Evolutionary conservation across 2,888 invertebrate genomes (phyloP), one percentile per base, ranked within the genome.

Genomic region (Syrista parreyssii): DNA sequence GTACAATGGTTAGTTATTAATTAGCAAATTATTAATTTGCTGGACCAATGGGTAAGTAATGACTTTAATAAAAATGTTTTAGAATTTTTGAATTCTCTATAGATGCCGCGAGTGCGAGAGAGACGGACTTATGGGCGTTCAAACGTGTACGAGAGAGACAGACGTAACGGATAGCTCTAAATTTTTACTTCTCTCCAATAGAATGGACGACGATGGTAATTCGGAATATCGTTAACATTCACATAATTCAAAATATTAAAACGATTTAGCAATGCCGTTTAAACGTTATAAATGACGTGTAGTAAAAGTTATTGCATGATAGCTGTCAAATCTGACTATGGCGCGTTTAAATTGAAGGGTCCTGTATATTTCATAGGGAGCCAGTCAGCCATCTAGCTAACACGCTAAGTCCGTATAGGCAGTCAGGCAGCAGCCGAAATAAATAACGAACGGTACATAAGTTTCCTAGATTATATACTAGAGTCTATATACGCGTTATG

Each of bases 391-490:
- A 55, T 55, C 76, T 76, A 77, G 71, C 79, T 78, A 76, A 76
- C 79, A 75, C 76, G 55, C 78, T 79, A 78, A 75, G 55, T 23
- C 55, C 55, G 23, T 55, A 55, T 23, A 23, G 71, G 11, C 31
- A 31, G 71, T 31, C 71, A 12, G 33, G 15, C 71, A 78, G 79
- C 79, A 78, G 75, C 75, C 82, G 82, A 81, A 84, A 84, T 84
- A 83, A 85, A 86, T 86, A 85, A 85, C 75, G 75, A 79, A 84
- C 79, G 76, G 79, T 78, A 81, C 68, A 78, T 76, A 76, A 79
- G 77, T 79, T 77, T 79, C 76, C 73, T 75, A 73, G 78, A 78
- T 80, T 78, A 78, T 75, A 78, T 75, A 73, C 73, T 33, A 35
- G 71, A 68, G 74, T 74, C 40, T 36, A 76, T 12, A 73, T 32